Conservation (phyloP, 2,888 invertebrate genomes). For the Drosophila picticornis region DNA sequence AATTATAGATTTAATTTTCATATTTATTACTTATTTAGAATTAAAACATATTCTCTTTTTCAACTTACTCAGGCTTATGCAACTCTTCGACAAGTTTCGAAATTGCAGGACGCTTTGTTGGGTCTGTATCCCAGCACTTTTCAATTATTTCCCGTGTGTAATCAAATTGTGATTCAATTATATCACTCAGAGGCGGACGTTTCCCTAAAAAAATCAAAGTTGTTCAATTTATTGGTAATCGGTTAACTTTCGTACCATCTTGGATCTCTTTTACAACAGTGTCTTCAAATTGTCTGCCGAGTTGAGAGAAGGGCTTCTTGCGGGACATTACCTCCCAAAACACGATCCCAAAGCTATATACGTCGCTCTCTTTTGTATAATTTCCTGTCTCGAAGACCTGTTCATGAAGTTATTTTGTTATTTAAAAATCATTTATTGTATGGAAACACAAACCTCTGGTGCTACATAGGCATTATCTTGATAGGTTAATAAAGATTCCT, state of each 20-base stretch:
- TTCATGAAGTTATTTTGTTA: background rate
- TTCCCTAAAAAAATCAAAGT: background rate
- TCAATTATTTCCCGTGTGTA: background rate
- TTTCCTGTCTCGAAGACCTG: background rate
- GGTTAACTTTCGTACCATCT: background rate
- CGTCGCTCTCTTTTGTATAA: background rate
- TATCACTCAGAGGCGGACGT: conserved; percentile 7
- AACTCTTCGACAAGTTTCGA: background rate
- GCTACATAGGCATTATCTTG: conserved; percentile 6
- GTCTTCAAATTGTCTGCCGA: accelerated
- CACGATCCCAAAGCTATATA: conserved; percentile 11
- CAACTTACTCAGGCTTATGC: background rate
- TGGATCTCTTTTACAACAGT: background rate
- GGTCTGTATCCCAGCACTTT: background rate
- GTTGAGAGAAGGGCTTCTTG: conserved; percentile 8
- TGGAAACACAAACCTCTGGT: conserved; percentile 6
- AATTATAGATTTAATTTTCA: background rate
- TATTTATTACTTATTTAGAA: too few relatives aligned
- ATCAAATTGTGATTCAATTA: background rate
- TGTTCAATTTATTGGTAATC: background rate
- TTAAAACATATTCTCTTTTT: background rate
- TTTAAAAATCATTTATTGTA: background rate
- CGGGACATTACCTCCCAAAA: background rate
- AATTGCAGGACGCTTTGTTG: background rate
- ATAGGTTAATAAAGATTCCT: accelerated